Evolutionary conservation across 2,113 vertebrate genomes (phyloP), one percentile per base, ranked within the genome.

Genomic region (Smithornis capensis): DNA sequence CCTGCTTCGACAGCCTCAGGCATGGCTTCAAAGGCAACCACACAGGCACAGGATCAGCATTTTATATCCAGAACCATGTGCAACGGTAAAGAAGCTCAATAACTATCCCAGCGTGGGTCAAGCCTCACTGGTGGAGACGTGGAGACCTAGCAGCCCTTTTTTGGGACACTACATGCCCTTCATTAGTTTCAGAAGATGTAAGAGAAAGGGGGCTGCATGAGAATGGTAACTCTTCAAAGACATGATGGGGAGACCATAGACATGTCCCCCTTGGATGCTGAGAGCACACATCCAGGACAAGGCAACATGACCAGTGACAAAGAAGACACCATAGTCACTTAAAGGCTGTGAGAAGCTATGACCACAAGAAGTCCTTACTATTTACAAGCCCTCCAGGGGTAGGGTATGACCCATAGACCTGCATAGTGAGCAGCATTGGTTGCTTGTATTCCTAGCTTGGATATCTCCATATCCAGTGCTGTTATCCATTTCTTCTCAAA

Each of bases 31-130:
- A 73, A 69, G 57, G 35, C 56, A 64, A 40, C 18, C 28, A 47
- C 45, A 19, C 6, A 56, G 82, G 89, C 94, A 85, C 52, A 63
- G 87, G 59, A 45, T 38, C 53, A 74, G 23, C 49, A 44, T 53
- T 49, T 22, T 7, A 6, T 5, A 9, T 49, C 52, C 45, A 56
- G 22, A 78, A 49, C 33, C 10, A 29, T 0, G 4, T 7, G 2
- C 2, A 2, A 47, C 35, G 37, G 13, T 42, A 55, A 73, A 76
- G 79, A 10, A 50, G 28, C 50, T 76, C 71, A 19, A 0, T 7
- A 63, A 17, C 14, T 15, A 19, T 4, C 12, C 50, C 24, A 47
- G 42, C 1, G 2, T 9, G 56, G 42, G 35, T 74, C 40, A 60
- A 42, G 19, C 31, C 49, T 45, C 67, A 14, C 23, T 60, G 22